Base-by-base conservation (phyloP, 2,113 vertebrate species). In the Balaeniceps rex region DNA sequence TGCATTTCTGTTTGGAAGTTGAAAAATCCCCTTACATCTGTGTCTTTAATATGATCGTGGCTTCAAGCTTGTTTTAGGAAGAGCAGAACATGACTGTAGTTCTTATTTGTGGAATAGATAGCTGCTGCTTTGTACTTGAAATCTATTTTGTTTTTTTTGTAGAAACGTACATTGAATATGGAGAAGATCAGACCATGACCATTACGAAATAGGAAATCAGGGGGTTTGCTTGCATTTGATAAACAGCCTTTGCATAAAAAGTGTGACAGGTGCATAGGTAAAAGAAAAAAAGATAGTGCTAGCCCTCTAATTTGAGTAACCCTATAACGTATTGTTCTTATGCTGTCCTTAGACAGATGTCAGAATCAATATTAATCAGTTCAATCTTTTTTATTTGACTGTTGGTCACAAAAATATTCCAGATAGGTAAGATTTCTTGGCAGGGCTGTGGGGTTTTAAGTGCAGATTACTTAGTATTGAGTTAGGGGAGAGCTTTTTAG, bases 1-100 rank as follows among this genome's bases (percentile, higher is more conserved):
- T 94, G 76, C 83, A 44, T 95, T 71, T 84, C 87, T 96, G 81
- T 88, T 93, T 94, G 94, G 91, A 97, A 96, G 72, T 52, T 91
- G 75, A 87, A 78, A 92, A 90, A 88, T 77, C 51, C 93, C 84
- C 87, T 95, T 87, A 77, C 34, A 91, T 96, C 95, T 94, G 88
- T 97, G 93, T 96, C 91, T 95, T 97, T 95, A 94, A 95, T 95
- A 97, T 65, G 92, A 92, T 96, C 88, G 3, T 93, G 83, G 51
- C 94, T 96, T 96, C 93, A 92, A 82, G 80, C 64, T 92, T 95
- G 90, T 94, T 97, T 84, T 94, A 85, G 95, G 90, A 94, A 94
- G 90, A 95, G 70, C 58, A 85, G 79, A 94, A 94, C 49, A 38
- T 74, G 0, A 3, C 72, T 80, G 38, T 77, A 60, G 95, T 52